A percentile compares a stretch with the other conserved stretches of the same genome.
Conservation (phyloP, 2,113 vertebrate species). For the Gopherus flavomarginatus region DNA sequence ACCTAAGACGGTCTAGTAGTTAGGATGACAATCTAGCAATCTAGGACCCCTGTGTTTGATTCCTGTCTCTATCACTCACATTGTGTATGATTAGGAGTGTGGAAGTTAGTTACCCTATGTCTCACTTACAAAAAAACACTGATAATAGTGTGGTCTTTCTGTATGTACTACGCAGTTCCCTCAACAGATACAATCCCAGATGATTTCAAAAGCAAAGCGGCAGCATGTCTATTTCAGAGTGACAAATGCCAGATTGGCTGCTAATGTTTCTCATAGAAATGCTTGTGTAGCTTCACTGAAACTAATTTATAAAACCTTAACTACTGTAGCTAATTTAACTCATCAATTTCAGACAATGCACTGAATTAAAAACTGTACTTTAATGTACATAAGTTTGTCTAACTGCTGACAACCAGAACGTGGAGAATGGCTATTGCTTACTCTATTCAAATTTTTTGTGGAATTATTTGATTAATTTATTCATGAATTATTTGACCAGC, state of each 20-base stretch:
- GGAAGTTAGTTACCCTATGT: background rate
- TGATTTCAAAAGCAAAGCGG: slow-evolving; percentile 54
- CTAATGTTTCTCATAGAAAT: slow-evolving; percentile 64
- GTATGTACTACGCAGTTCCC: background rate
- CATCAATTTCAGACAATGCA: slow-evolving; percentile 55
- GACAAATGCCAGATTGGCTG: slow-evolving; percentile 50
- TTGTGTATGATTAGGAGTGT: background rate
- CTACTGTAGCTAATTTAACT: slow-evolving; percentile 70
- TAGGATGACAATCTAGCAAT: background rate
- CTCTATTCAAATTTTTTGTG: background rate
- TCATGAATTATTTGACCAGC: background rate
- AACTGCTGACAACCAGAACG: slow-evolving; percentile 23
- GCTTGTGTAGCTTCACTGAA: slow-evolving; percentile 47
- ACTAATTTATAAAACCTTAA: slow-evolving; percentile 74
- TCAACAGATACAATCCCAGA: slow-evolving; percentile 25
- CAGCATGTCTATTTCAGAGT: slow-evolving; percentile 61
- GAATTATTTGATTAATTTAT: background rate
- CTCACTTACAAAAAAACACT: background rate
- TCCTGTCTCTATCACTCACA: background rate
- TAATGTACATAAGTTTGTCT: slow-evolving; percentile 47
- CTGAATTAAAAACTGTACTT: slow-evolving; percentile 52
- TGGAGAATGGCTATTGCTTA: background rate
- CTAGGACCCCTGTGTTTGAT: background rate
- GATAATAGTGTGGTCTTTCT: background rate
- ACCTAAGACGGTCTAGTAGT: background rate